These are phyloP conservation scores for Phyllostomus hastatus DNA, from an alignment of 2,113 vertebrate species.

Conservation along the genomic window DNA sequence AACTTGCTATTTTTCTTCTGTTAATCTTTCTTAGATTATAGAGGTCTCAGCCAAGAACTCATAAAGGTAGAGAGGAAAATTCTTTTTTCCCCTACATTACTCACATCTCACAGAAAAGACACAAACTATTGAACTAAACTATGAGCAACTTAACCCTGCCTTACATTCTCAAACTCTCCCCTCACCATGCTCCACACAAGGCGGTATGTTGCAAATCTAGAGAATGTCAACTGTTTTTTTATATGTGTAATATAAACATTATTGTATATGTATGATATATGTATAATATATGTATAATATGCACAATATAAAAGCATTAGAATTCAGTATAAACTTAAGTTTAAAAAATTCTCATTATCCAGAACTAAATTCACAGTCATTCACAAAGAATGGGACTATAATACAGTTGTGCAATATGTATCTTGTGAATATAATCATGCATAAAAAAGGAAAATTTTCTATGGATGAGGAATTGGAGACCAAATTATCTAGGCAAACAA, in stretches of 20 bases:
- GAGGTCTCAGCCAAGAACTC: neutral
- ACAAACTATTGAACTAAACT: neutral
- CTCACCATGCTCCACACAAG: neutral
- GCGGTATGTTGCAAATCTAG: neutral
- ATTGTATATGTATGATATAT: too few species aligned
- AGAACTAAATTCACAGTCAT: slow-evolving; percentile 45
- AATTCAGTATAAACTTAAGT: slow-evolving; percentile 34
- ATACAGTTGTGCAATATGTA: slow-evolving; percentile 27
- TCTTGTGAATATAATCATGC: neutral
- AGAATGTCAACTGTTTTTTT: slow-evolving; percentile 35
- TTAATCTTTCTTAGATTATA: neutral
- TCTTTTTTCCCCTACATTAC: neutral
- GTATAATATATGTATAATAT: neutral
- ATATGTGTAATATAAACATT: neutral
- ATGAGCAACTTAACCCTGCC: neutral
- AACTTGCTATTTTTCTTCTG: neutral
- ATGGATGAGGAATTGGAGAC: neutral
- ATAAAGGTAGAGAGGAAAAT: neutral
- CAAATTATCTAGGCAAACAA: slow-evolving; percentile 44
- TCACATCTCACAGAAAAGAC: neutral
- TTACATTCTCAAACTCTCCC: neutral
- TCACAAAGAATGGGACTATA: neutral
- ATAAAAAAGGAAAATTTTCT: slow-evolving; percentile 6
- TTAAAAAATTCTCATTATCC: slow-evolving; percentile 26
- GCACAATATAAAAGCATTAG: neutral